phyloP scores from a whole-genome alignment of 2,113 vertebrate genomes.

The Peromyscus leucopus region DNA sequence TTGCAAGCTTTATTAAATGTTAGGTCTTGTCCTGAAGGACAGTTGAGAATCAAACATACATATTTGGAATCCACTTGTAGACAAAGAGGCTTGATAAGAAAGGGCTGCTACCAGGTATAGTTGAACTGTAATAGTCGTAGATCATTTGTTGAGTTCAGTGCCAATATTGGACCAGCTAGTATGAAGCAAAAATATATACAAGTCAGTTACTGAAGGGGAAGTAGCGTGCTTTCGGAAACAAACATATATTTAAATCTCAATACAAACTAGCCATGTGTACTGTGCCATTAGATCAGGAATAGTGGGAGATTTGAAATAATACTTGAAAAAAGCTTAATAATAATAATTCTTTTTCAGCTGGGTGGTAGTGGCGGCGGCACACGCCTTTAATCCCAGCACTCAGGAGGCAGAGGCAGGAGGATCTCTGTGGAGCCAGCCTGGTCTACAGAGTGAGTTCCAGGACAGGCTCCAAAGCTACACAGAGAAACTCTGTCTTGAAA shows the following conservation, averaged over 20 bases:
- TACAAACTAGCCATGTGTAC: neutral
- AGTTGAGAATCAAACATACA: neutral
- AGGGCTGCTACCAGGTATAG: neutral
- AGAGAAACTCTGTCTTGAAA: neutral
- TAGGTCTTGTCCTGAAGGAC: neutral
- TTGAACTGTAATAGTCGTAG: constrained; percentile 35
- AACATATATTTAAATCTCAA: neutral
- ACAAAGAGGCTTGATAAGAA: neutral
- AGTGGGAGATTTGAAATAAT: constrained; percentile 16
- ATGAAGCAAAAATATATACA: neutral
- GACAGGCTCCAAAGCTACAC: no score
- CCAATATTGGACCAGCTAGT: neutral
- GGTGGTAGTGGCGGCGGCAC: no score
- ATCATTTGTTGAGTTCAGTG: neutral
- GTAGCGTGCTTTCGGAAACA: neutral
- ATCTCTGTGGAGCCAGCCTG: no score
- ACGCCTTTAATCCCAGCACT: no score
- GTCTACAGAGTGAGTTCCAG: no score
- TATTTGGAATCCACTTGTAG: constrained; percentile 13
- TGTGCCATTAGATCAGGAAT: neutral
- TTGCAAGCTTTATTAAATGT: neutral
- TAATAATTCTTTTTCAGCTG: neutral
- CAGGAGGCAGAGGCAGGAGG: no score
- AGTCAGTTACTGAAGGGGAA: constrained; percentile 53
- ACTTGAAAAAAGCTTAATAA: neutral